Evolutionary conservation across 1,140 invertebrate species (phyloP).

Genomic region (Nasonia giraulti): DNA sequence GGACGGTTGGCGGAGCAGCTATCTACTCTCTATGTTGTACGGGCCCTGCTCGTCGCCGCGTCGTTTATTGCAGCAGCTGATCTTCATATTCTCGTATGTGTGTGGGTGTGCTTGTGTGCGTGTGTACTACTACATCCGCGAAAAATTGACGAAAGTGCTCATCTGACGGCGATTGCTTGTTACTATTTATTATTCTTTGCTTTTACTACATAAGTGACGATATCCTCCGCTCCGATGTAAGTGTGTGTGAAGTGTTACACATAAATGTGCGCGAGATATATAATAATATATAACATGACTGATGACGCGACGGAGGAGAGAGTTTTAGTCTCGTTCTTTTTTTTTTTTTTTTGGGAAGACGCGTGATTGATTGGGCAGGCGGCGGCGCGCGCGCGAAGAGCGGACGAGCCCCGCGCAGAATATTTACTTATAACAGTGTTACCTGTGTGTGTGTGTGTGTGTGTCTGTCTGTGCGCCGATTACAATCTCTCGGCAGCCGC

Average conservation of each 20-base stretch:
- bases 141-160: background rate
- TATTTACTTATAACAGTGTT: background rate
- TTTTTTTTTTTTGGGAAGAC: slow-evolving; percentile 62
- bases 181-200: background rate
- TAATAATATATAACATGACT: background rate
- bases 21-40: too few relatives aligned
- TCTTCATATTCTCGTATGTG: background rate
- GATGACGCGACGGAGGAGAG: slow-evolving; percentile 32
- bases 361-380: slow-evolving; percentile 66
- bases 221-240: background rate
- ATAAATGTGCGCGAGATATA: slow-evolving; percentile 4
- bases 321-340: slow-evolving; percentile 30
- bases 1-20: background rate
- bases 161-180: background rate
- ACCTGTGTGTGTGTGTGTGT: too few relatives aligned
- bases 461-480: too few relatives aligned
- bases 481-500: background rate
- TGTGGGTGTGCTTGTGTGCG: background rate
- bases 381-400: background rate
- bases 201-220: background rate
- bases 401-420: background rate
- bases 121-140: background rate
- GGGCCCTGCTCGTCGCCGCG: too few relatives aligned
- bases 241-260: background rate
- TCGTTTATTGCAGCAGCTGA: too few relatives aligned